Base-by-base conservation (phyloP, 2,113 vertebrate species). In the Festucalex cinctus region DNA sequence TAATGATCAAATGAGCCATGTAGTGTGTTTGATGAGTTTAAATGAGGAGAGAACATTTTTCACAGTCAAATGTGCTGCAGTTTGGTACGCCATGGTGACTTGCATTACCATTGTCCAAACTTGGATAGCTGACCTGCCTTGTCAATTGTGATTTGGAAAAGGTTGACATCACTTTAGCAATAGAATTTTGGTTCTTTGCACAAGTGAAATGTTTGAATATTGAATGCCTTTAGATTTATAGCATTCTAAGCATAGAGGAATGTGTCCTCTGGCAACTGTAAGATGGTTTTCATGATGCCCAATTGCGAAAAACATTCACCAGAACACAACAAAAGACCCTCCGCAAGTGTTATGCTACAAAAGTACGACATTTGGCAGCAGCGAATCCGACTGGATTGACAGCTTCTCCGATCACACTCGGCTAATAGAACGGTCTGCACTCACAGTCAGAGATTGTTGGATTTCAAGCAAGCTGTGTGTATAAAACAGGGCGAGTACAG, bases 231-330 rank as follows among this genome's bases (percentile, higher is more conserved):
- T 1, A 48, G 3, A 39, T 41, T 41, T 41, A 12, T 12, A 49
- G 19, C 7, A 9, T 20, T 22, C 8, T 22, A 6, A 12, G 10
- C 12, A 10, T 22, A 22, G 4, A 32, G 28, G 28, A 32, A 32
- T 32, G 28, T 4, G 28, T 32, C 28, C 28, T 32, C n/a, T 24
- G n/a, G 53, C 53, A 28, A 2, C 6, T 57, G 13, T 71, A 65
- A 74, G 76, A 78, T 81, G 78, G 71, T 64, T 80, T 66, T 68
- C 36, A 65, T 82, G 32, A 41, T 73, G 48, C 19, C 22, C 32
- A 67, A 36, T 51, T 69, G 66, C 64, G 70, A 60, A 82, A 0
- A 13, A 43, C 65, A 20, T 60, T 39, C 56, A 65, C 28, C 28
- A 4, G 2, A 12, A 2, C 41, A 12, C 35, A 68, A 32, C 59